Evolutionary conservation across 2,888 invertebrate genomes (phyloP), one percentile per base, ranked within the genome.

Genomic region (Opisthograptis luteolata): DNA sequence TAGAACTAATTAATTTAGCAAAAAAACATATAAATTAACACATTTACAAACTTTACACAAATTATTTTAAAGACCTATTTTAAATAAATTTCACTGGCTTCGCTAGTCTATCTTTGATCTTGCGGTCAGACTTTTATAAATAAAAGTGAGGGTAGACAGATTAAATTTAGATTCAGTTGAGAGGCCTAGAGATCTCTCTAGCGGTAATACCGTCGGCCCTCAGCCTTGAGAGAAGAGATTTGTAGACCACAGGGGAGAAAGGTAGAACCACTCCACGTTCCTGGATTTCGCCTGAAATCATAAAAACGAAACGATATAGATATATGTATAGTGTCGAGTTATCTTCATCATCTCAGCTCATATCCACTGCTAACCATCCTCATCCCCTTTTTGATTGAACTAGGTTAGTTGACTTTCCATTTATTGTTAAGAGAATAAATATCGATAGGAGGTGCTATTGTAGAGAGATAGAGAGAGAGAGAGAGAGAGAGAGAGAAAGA

Each of bases 221-320:
- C 24, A 99, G 92, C 48, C 99, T 92, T 22, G 95, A 95, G 52
- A 99, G 87, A 79, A 99, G 94, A 0, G 99, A 97, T 53, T 95
- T 93, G 89, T 99, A 99, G 53, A 99, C 97, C 49, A 98, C 98
- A 0, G 95, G 94, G 0, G 96, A 93, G 72, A 99, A 96, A 0
- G 99, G 99, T 27, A 98, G 87, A 9, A 99, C 94, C 57, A 98
- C 96, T 2, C 99, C 99, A 51, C 96, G 95, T 60, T 96, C 94
- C 86, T 99, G 99, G 68, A 99, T 99, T 91, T 99, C 99, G 69
- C 97, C 97, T 97, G 76, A 28, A 84, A 76, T 54, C 7, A 43
- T 8, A 60, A 32, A 36, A 42, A 25, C 5, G 9, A 9, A 24
- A 9, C 9, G 9, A 4, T 7, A 8, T n/a, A 1, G n/a, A 2